A percentile compares a stretch with the other conserved stretches of the same genome.
phyloP scores from a whole-genome alignment of 2,888 invertebrate species.

The Arrhopalites spinosus region DNA sequence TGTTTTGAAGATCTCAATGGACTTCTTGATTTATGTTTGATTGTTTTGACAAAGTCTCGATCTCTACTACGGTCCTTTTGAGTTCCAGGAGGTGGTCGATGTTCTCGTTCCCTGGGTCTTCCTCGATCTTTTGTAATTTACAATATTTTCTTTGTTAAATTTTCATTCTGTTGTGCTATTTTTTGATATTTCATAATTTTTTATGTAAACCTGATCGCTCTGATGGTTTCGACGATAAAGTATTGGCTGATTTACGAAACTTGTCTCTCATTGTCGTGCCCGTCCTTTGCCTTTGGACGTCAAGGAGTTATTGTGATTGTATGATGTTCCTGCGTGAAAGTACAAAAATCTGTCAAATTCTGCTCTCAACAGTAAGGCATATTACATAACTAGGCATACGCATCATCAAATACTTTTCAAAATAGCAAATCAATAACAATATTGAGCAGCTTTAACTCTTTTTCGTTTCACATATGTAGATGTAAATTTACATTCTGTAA shows the following conservation, averaged over 20 bases:
- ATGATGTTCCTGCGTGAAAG: no score
- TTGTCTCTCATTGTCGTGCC: neutral
- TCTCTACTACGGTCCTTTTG: slow-evolving; percentile 27
- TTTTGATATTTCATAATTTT: neutral
- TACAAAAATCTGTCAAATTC: no score
- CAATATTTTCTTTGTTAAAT: neutral
- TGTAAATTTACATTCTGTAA: no score
- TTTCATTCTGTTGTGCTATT: neutral
- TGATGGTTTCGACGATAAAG: neutral
- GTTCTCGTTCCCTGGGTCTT: slow-evolving; percentile 19
- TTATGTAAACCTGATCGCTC: neutral
- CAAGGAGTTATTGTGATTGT: no score
- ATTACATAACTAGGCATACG: no score
- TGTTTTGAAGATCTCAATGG: neutral
- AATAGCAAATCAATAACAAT: no score
- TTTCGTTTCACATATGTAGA: no score
- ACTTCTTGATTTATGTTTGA: neutral
- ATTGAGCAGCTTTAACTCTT: no score
- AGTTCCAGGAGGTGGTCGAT: neutral
- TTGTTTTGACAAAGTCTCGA: neutral
- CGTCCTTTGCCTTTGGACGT: no score
- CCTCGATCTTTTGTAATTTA: slow-evolving; percentile 11
- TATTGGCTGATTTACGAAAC: neutral
- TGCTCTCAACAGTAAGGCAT: no score
- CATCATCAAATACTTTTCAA: no score